phyloP scores from a whole-genome alignment of 2,888 invertebrate species.

The Andrena camellia region DNA sequence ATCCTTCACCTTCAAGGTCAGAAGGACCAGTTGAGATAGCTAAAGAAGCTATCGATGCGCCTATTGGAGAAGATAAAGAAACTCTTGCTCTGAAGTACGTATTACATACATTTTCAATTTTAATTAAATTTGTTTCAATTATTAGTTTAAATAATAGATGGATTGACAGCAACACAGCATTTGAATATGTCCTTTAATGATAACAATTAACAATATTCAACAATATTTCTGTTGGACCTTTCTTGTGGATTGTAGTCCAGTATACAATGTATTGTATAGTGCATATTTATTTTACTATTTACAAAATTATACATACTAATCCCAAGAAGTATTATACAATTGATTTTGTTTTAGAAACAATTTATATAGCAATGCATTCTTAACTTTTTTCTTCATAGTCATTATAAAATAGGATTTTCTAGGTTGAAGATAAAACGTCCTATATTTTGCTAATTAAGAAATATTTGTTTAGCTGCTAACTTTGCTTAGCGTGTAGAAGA shows the following conservation, averaged over 20 bases:
- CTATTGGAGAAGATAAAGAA: constrained; percentile 76
- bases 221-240: too few species aligned
- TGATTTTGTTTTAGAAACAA: background rate
- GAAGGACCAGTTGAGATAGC: constrained; percentile 82
- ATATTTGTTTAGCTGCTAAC: constrained; percentile 37
- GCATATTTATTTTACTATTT: too few species aligned
- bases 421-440: background rate
- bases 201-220: too few species aligned
- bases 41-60: constrained; percentile 80
- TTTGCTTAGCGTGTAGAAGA: constrained; percentile 40
- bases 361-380: background rate
- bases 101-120: background rate
- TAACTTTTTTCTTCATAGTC: background rate
- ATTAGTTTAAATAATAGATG: background rate
- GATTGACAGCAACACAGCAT: background rate
- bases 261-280: too few species aligned
- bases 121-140: background rate
- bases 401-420: constrained; percentile 7
- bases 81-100: constrained; percentile 83
- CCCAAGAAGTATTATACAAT: background rate
- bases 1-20: constrained; percentile 78
- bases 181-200: too few species aligned
- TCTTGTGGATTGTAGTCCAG: too few species aligned
- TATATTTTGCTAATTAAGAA: constrained; percentile 8
- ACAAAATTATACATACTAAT: too few species aligned